Base-by-base conservation (phyloP, 2,113 vertebrate species). In the Scolopax mira region DNA sequence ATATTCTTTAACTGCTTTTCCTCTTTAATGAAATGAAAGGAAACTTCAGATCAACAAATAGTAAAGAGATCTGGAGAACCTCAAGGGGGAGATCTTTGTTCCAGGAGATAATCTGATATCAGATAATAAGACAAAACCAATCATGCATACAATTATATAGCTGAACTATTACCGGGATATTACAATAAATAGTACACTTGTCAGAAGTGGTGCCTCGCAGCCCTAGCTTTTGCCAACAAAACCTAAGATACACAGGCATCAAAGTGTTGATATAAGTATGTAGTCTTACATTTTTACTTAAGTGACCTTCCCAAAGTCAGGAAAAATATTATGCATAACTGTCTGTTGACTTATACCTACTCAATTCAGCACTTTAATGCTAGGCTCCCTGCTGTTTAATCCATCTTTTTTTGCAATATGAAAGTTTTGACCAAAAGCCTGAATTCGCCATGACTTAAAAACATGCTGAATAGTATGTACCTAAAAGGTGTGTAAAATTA, bases 241-340 rank as follows among this genome's bases (percentile, higher is more conserved):
- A 27, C 13, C 17, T 48, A 78, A 70, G 69, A 73, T 42, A 71
- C 18, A 64, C 24, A 28, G 46, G 21, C 77, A 90, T 28, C 6
- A 1, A 90, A 77, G 22, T 58, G 31, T 52, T 64, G 66, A 88
- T 82, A 93, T 61, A 91, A 87, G 61, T 49, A 90, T 77, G 58
- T 41, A 88, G 79, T 72, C 64, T 77, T 70, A 90, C 51, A 75
- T 82, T 94, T 95, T 94, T 77, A 85, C 67, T 82, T 79, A 73
- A 85, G 62, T 73, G 79, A 97, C 88, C 75, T 94, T 93, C 42
- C 58, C 75, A 96, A 90, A 58, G 90, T 88, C 79, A 83, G 25
- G 22, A 92, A 92, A 86, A 78, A 84, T 44, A 65, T 73, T 74
- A 84, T 87, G 84, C 69, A 58, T 89, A 92, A 82, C 22, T 90